These are phyloP conservation scores for Megathymus violae DNA, from an alignment of 1,140 invertebrate genomes.

Conservation along the genomic window DNA sequence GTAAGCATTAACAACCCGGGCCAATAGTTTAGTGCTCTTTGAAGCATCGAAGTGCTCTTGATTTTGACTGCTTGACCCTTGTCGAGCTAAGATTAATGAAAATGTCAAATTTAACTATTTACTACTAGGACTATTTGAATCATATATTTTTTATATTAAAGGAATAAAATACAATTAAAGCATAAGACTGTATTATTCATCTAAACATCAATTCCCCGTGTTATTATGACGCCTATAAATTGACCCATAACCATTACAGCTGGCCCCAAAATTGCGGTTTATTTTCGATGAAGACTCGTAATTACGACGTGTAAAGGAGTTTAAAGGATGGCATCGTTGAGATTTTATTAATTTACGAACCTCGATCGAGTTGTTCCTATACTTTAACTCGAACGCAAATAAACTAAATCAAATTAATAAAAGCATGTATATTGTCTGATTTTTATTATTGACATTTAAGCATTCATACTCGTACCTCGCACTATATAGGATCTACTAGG, in stretches of 20 bases:
- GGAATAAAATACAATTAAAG: slow-evolving; percentile 59
- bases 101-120: too few species aligned
- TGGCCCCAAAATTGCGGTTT: slow-evolving; percentile 76
- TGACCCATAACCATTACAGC: slow-evolving; percentile 73
- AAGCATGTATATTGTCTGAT: too few species aligned
- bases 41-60: too few species aligned
- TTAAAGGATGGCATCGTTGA: slow-evolving; percentile 68
- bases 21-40: too few species aligned
- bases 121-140: too few species aligned
- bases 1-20: too few species aligned
- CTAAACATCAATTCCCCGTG: slow-evolving; percentile 62
- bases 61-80: too few species aligned
- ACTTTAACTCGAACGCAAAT: slow-evolving; percentile 41
- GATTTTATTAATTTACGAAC: slow-evolving; percentile 79
- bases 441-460: too few species aligned
- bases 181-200: slow-evolving; percentile 56
- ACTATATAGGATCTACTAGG: too few species aligned
- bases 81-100: too few species aligned
- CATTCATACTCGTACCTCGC: too few species aligned
- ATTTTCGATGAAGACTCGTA: slow-evolving; percentile 76
- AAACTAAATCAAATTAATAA: too few species aligned
- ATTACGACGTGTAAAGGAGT: slow-evolving; percentile 66
- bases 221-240: slow-evolving; percentile 79
- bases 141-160: slow-evolving; percentile 22
- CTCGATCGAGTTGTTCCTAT: slow-evolving; percentile 46